These are phyloP conservation scores for Podotricha telesiphe DNA, from an alignment of 2,888 invertebrate genomes.

Conservation along the genomic window DNA sequence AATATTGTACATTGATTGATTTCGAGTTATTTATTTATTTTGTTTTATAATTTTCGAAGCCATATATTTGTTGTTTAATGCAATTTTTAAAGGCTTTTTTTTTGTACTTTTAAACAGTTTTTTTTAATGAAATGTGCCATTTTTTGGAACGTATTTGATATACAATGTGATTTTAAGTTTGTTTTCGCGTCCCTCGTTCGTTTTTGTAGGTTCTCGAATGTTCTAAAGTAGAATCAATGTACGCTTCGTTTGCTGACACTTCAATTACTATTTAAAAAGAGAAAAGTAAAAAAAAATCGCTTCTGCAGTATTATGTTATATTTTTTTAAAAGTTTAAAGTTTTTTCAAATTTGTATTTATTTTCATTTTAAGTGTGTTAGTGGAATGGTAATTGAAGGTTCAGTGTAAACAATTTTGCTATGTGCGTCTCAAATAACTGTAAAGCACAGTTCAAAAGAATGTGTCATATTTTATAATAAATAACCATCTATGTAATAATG, in stretches of 20 bases:
- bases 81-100: conserved; percentile 54
- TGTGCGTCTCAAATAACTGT: conserved; percentile 79
- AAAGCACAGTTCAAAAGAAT: conserved; percentile 82
- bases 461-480: conserved; percentile 85
- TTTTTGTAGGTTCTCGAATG: conserved; percentile 75
- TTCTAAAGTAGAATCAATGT: conserved; percentile 81
- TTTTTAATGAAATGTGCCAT: conserved; percentile 69
- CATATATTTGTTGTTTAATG: conserved; percentile 74
- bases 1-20: conserved; percentile 80
- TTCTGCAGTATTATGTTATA: conserved; percentile 11
- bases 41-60: conserved; percentile 61
- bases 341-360: background rate
- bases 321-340: background rate
- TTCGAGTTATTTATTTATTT: conserved; percentile 78
- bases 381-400: conserved; percentile 52
- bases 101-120: conserved; percentile 46
- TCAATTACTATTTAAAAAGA: conserved; percentile 51
- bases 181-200: conserved; percentile 57
- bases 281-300: background rate
- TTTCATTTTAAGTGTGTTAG: conserved; percentile 5
- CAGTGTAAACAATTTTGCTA: conserved; percentile 72
- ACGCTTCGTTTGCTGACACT: conserved; percentile 67
- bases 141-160: conserved; percentile 63
- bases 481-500: conserved; percentile 81
- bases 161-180: conserved; percentile 50